phyloP scores from a whole-genome alignment of 2,797 vertebrate genomes.

The Poecilia wingei region DNA sequence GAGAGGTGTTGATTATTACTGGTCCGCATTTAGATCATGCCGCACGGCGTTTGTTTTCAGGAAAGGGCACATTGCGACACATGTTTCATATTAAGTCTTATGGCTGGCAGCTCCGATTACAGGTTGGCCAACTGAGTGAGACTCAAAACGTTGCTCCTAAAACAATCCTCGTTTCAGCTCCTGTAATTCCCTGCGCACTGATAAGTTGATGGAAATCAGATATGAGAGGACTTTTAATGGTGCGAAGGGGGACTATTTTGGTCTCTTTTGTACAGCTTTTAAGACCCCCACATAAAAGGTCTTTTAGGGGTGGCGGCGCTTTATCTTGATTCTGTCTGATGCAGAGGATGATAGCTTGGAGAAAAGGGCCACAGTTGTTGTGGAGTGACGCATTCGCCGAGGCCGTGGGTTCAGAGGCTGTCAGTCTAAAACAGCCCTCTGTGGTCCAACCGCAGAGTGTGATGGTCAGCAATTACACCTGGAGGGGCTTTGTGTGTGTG shows the following conservation, averaged over 20 bases:
- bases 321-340: constrained; percentile 41
- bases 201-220: constrained; percentile 27
- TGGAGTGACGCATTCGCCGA: constrained; percentile 30
- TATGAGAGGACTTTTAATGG: neutral
- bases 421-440: constrained; percentile 34
- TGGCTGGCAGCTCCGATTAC: constrained; percentile 7
- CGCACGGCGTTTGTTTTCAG: constrained; percentile 52
- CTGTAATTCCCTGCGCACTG: constrained; percentile 13
- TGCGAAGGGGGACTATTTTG: neutral
- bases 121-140: neutral
- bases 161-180: neutral
- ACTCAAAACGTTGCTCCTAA: constrained; percentile 21
- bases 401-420: constrained; percentile 40
- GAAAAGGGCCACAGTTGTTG: constrained; percentile 30
- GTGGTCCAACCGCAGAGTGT: constrained; percentile 42
- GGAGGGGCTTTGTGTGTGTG: constrained; percentile 18
- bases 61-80: constrained; percentile 17
- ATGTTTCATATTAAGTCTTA: constrained; percentile 24
- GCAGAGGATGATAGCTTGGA: constrained; percentile 38
- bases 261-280: constrained; percentile 9
- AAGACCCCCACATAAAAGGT: neutral
- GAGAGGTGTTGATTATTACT: constrained; percentile 68
- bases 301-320: constrained; percentile 19
- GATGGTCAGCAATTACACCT: constrained; percentile 54
- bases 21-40: constrained; percentile 67